Percentiles rank a stretch among this genome's conserved stretches.
phyloP scores from a whole-genome alignment of 2,888 invertebrate genomes.

The Brachypalpus laphriformis region DNA sequence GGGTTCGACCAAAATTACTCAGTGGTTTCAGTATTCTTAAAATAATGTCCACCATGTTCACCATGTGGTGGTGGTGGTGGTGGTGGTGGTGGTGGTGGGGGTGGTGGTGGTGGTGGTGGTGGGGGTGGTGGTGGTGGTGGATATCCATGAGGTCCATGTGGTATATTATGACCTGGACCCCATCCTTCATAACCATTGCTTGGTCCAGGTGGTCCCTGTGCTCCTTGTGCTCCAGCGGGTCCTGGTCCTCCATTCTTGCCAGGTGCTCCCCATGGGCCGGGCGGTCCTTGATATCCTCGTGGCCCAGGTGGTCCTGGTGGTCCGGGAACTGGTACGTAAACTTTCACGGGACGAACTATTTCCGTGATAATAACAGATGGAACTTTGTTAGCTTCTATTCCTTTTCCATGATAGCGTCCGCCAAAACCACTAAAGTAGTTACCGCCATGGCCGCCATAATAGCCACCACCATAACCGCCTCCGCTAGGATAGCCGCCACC shows the following conservation, averaged over 20 bases:
- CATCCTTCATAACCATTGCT: neutral
- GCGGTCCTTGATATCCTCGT: slow-evolving; percentile 75
- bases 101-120: slow-evolving; percentile 21
- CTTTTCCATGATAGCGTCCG: neutral
- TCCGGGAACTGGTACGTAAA: slow-evolving; percentile 85
- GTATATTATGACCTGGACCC: slow-evolving; percentile 38
- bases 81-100: slow-evolving; percentile 12
- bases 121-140: slow-evolving; percentile 15
- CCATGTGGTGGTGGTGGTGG: slow-evolving; percentile 10
- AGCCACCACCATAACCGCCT: neutral
- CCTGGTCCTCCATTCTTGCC: slow-evolving; percentile 39
- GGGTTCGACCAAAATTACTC: neutral
- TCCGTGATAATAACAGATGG: neutral
- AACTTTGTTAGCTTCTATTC: neutral
- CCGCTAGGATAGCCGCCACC: neutral
- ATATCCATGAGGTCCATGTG: slow-evolving; percentile 17
- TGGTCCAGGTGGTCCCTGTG: slow-evolving; percentile 76
- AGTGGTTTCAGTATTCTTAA: slow-evolving; percentile 20
- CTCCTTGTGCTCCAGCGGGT: slow-evolving; percentile 29
- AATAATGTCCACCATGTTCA: slow-evolving; percentile 24
- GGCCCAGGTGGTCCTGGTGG: slow-evolving; percentile 75
- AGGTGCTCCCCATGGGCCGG: slow-evolving; percentile 9
- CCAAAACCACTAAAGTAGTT: neutral
- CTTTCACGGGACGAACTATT: neutral
- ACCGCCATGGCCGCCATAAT: neutral